Evolutionary conservation across 37 sponge, comb jelly and placozoan species (phyloP).

Genomic region (Ianthella basta): DNA sequence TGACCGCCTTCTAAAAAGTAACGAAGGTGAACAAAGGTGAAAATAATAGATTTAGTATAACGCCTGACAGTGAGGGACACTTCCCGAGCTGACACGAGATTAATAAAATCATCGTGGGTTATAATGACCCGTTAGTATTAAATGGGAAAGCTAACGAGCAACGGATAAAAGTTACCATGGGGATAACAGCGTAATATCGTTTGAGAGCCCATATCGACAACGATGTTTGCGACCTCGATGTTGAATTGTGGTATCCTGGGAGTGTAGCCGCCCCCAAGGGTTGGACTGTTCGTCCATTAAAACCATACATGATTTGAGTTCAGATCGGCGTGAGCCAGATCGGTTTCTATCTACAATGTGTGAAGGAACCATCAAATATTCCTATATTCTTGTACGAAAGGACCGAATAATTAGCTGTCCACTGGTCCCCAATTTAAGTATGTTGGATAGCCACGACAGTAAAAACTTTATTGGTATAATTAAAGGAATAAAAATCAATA

Average conservation of each 20-base stretch:
- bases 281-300: conserved; percentile 92
- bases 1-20: conserved; percentile 90
- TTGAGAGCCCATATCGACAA: conserved; percentile 85
- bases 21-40: conserved; percentile 77
- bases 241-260: conserved; percentile 93
- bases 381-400: conserved; percentile 80
- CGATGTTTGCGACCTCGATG: conserved; percentile 97
- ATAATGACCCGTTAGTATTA: conserved; percentile 83
- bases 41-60: conserved; percentile 60
- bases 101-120: conserved; percentile 54
- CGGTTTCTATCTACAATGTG: conserved; percentile 92
- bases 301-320: conserved; percentile 94
- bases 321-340: conserved; percentile 90
- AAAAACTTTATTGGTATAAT: no score
- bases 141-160: conserved; percentile 79
- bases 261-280: conserved; percentile 86
- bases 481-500: no score
- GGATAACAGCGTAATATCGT: conserved; percentile 96
- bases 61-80: conserved; percentile 80
- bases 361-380: conserved; percentile 54
- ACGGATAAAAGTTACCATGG: conserved; percentile 92
- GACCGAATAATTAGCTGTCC: conserved; percentile 75
- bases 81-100: conserved; percentile 69
- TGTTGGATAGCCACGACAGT: conserved; percentile 76
- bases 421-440: conserved; percentile 62